These are phyloP conservation scores for Xylocampa areola DNA, from an alignment of 2,888 invertebrate species.

Conservation along the genomic window DNA sequence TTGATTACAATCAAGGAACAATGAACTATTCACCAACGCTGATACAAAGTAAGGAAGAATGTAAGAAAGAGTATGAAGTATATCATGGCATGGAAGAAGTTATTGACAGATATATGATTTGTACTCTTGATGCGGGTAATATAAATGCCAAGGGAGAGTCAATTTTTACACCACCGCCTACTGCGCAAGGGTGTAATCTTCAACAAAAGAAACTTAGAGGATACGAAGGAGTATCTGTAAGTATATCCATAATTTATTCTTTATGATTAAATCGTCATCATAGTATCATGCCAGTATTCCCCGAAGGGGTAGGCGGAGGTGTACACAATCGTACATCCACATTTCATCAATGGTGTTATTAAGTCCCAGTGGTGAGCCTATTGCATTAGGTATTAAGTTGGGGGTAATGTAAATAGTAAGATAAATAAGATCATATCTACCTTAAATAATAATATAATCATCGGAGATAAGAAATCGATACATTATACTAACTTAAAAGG, in stretches of 20 bases:
- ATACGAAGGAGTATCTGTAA: background rate
- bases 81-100: constrained; percentile 36
- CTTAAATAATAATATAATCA: too few relatives aligned
- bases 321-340: too few relatives aligned
- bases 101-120: constrained; percentile 70
- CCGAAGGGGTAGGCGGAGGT: too few relatives aligned
- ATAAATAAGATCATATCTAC: too few relatives aligned
- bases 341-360: too few relatives aligned
- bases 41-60: constrained; percentile 54
- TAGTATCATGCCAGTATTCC: too few relatives aligned
- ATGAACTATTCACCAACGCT: constrained; percentile 53
- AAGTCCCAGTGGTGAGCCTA: too few relatives aligned
- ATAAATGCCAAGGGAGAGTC: constrained; percentile 40
- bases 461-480: too few relatives aligned
- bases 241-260: background rate
- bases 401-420: too few relatives aligned
- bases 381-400: too few relatives aligned
- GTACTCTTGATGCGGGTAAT: constrained; percentile 55
- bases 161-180: constrained; percentile 2
- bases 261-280: background rate
- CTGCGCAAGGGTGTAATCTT: constrained; percentile 2
- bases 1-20: constrained; percentile 48
- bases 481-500: too few relatives aligned
- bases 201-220: background rate
- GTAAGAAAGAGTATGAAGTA: constrained; percentile 52